Evolutionary conservation across 2,113 vertebrate species (phyloP).

Genomic region (Charadrius vociferus): DNA sequence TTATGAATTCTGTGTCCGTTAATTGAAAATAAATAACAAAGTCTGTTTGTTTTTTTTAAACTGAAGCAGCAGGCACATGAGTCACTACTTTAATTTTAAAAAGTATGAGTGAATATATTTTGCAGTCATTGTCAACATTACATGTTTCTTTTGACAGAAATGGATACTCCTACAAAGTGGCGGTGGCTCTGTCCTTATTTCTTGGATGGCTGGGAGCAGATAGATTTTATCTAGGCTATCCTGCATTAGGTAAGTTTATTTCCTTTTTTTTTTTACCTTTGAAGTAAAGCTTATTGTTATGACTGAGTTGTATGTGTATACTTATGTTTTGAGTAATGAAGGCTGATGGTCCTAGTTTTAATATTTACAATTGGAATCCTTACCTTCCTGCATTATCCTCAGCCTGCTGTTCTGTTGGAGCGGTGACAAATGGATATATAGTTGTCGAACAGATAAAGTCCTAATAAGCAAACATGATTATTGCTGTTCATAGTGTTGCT

Average conservation of each 20-base stretch:
- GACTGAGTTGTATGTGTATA: neutral
- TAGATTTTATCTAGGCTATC: constrained; percentile 97
- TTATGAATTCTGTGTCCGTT: neutral
- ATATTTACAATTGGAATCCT: neutral
- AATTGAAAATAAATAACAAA: constrained; percentile 51
- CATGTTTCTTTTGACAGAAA: constrained; percentile 79
- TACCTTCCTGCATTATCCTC: neutral
- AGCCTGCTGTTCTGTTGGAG: neutral
- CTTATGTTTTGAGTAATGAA: neutral
- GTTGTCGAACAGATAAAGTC: constrained; percentile 1
- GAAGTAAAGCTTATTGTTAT: neutral
- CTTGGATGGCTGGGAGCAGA: constrained; percentile 97
- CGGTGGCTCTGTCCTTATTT: constrained; percentile 94
- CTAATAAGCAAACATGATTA: neutral
- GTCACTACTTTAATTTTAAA: constrained; percentile 33
- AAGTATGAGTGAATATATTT: constrained; percentile 11
- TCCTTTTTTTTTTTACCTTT: neutral
- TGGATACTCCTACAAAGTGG: constrained; percentile 95
- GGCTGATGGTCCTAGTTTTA: neutral
- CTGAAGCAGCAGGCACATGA: constrained; percentile 36
- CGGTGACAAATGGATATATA: neutral
- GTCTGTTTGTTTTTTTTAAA: neutral
- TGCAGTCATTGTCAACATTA: constrained; percentile 20
- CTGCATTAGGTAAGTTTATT: constrained; percentile 88
- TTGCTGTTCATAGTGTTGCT: neutral